Percentiles rank a stretch among this genome's conserved stretches.
phyloP scores from a whole-genome alignment of 37 sponge, comb jelly and placozoan species.

The Crambe crambe region DNA sequence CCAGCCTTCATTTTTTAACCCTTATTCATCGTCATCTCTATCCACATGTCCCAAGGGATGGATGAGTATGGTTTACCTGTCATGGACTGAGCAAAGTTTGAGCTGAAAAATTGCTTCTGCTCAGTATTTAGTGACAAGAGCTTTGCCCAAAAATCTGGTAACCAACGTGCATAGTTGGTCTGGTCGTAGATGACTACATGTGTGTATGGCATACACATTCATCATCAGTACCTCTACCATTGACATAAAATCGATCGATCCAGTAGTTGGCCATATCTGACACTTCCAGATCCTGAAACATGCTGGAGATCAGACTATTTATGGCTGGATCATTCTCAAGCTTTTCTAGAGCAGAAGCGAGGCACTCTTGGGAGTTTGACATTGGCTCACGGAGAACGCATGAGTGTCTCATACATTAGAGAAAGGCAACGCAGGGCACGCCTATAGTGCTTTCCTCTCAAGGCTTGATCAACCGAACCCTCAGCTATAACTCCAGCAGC shows the following conservation, averaged over 20 bases:
- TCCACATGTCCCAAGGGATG: constrained; percentile 2
- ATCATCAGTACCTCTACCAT: too few species aligned
- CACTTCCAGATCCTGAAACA: background rate
- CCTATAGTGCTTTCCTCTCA: background rate
- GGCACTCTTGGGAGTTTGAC: background rate
- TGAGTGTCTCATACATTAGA: background rate
- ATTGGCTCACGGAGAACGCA: background rate
- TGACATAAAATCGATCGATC: too few species aligned
- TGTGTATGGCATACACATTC: background rate
- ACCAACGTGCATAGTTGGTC: background rate
- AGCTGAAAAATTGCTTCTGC: constrained; percentile 5
- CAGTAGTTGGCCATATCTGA: background rate
- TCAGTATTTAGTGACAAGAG: too few species aligned
- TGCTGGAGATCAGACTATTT: background rate
- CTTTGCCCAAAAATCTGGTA: background rate
- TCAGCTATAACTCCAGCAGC: constrained; percentile 6
- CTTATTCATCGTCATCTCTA: constrained; percentile 8
- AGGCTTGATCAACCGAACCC: background rate
- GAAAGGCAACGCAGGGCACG: background rate
- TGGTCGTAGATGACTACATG: background rate
- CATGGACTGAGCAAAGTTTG: constrained; percentile 10
- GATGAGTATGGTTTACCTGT: constrained; percentile 13
- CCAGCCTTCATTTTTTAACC: constrained; percentile 7
- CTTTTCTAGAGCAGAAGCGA: background rate
- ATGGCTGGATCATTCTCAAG: constrained; percentile 12